Evolutionary conservation across 2,888 invertebrate genomes (phyloP).

Genomic region (Blastobasis adustella): DNA sequence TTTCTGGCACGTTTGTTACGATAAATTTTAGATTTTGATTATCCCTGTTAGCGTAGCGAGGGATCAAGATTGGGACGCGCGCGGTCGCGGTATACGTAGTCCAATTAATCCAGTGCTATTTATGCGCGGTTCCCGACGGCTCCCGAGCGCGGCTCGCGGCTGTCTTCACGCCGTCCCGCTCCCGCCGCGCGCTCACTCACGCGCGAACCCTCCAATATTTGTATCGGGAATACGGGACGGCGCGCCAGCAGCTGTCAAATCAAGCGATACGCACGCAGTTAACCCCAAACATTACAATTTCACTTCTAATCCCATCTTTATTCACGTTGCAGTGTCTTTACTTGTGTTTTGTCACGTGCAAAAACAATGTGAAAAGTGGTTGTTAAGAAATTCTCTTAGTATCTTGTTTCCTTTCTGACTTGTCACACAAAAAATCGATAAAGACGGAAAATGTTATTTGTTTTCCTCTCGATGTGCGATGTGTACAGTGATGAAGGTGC

Average conservation of each 20-base stretch:
- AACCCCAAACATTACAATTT: conserved; percentile 23
- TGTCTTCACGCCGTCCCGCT: conserved; percentile 21
- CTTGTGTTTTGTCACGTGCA: conserved; percentile 73
- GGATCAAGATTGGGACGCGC: conserved; percentile 32
- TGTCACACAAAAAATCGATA: conserved; percentile 36
- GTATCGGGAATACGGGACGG: conserved; percentile 69
- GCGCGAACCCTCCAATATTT: conserved; percentile 52
- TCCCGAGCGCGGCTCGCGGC: conserved; percentile 39
- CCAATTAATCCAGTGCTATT: conserved; percentile 62
- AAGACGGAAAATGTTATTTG: conserved; percentile 63
- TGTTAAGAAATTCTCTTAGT: conserved; percentile 68
- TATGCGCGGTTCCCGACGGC: conserved; percentile 49
- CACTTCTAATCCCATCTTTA: conserved; percentile 29
- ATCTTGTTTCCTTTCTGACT: conserved; percentile 71
- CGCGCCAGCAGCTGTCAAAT: conserved; percentile 70
- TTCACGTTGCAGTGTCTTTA: conserved; percentile 67
- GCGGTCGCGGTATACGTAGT: conserved; percentile 41
- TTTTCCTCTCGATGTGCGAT: conserved; percentile 47
- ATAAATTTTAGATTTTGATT: too few relatives aligned
- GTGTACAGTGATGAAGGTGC: conserved; percentile 66
- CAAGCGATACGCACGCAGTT: conserved; percentile 47
- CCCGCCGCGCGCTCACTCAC: conserved; percentile 56
- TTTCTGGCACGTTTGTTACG: too few relatives aligned
- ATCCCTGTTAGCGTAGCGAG: background rate
- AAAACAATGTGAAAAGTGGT: conserved; percentile 76